These are phyloP conservation scores for Motacilla tschutschensis DNA, from an alignment of 2,113 vertebrate genomes.

Conservation along the genomic window DNA sequence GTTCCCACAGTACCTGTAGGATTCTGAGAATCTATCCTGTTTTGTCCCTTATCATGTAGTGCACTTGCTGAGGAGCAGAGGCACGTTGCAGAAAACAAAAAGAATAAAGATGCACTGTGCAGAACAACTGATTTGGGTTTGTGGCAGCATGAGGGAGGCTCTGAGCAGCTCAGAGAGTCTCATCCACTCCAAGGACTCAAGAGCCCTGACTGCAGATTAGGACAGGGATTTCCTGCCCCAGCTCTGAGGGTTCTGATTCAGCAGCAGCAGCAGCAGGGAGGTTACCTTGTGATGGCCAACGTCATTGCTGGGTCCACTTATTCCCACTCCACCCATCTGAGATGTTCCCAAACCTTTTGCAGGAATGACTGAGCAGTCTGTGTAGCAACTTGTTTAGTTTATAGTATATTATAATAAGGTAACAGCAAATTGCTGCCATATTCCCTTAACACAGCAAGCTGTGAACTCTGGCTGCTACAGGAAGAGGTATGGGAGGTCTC, in stretches of 20 bases:
- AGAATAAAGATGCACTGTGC: background rate
- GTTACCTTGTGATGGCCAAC: background rate
- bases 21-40: background rate
- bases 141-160: background rate
- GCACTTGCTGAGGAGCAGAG: background rate
- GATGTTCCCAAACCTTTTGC: background rate
- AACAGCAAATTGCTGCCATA: background rate
- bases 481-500: background rate
- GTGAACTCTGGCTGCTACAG: background rate
- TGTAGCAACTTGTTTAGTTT: background rate
- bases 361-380: background rate
- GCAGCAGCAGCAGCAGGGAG: background rate
- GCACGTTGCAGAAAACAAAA: background rate
- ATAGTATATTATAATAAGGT: background rate
- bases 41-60: background rate
- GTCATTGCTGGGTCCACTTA: background rate
- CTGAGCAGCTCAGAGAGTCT: background rate
- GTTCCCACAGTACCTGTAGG: background rate
- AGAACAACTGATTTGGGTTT: background rate
- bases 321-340: background rate
- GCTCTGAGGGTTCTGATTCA: background rate
- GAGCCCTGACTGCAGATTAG: background rate
- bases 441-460: background rate
- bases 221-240: background rate
- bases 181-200: background rate